Base-by-base conservation (phyloP, 2,888 invertebrate species). In the Eueremaeus valkanovi region DNA sequence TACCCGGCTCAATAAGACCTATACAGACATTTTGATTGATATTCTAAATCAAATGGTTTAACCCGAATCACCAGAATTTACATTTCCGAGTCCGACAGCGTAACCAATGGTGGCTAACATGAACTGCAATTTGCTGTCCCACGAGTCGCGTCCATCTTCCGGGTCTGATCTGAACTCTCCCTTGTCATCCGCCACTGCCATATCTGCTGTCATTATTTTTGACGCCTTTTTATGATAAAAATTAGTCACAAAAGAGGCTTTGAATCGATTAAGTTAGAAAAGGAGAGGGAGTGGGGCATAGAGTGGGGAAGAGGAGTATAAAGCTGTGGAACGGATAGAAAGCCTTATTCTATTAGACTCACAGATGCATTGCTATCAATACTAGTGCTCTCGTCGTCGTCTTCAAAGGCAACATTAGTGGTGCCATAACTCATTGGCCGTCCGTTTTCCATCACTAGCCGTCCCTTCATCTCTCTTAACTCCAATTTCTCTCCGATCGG, bases 121-220 rank as follows among this genome's bases (percentile, higher is more conserved):
- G 83, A 95, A 95, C 72, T 95, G 95, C 76, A 95, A 85, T 84
- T 94, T 94, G 83, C 91, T 93, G 83, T 94, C 94, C 94, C 94
- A 95, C 68, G 92, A 92, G 83, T 94, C 94, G 61, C 94, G 86
- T 51, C 88, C 88, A 79, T 89, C 91, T 11, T 86, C 88, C 27
- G 88, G 90, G 45, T 78, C 80, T 31, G 78, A 78, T 31, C 73
- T 40, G 58, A 77, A 63, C 40, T 76, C 72, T 74, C 63, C 63
- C 33, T 78, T 78, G 51, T 77, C 79, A 29, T 77, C 78, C 0
- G 76, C 74, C 2, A 77, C 73, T 5, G 68, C 78, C 77, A 78
- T 77, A 68, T 78, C 78, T 49, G 77, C 76, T 13, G 72, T 75
- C 51, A 77, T 76, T 5, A 72, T 74, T 42, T 77, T 66, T 8